A percentile compares a stretch with the other conserved stretches of the same genome.
Evolutionary conservation across 2,888 invertebrate species (phyloP).

Genomic region (Xestia rhomboidea): DNA sequence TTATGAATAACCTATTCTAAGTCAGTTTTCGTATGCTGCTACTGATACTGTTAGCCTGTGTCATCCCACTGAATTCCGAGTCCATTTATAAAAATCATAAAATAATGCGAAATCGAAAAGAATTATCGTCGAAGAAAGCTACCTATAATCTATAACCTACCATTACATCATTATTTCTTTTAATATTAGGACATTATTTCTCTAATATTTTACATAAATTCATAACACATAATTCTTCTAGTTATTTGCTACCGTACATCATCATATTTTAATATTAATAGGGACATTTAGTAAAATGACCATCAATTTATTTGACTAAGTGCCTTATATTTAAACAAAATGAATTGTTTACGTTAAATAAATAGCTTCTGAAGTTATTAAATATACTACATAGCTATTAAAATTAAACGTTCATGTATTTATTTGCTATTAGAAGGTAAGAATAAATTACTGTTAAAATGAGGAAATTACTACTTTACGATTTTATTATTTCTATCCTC

Average conservation of each 20-base stretch:
- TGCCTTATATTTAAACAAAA: slow-evolving; percentile 36
- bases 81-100: neutral
- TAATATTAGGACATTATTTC: slow-evolving; percentile 20
- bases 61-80: neutral
- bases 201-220: slow-evolving; percentile 33
- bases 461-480: neutral
- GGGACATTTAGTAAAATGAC: slow-evolving; percentile 17
- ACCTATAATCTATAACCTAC: slow-evolving; percentile 7
- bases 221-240: slow-evolving; percentile 21
- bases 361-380: slow-evolving; percentile 44
- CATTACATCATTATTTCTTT: neutral
- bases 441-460: neutral
- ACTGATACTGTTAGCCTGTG: neutral
- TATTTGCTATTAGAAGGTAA: neutral
- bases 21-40: neutral
- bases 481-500: neutral
- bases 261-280: slow-evolving; percentile 44
- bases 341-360: slow-evolving; percentile 31
- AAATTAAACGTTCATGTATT: slow-evolving; percentile 28
- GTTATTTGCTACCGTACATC: slow-evolving; percentile 35
- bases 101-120: neutral
- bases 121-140: slow-evolving; percentile 1
- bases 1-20: neutral
- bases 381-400: slow-evolving; percentile 37
- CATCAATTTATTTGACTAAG: slow-evolving; percentile 46